Evolutionary conservation across 2,888 invertebrate genomes (phyloP).

Genomic region (Tetropium fuscum): DNA sequence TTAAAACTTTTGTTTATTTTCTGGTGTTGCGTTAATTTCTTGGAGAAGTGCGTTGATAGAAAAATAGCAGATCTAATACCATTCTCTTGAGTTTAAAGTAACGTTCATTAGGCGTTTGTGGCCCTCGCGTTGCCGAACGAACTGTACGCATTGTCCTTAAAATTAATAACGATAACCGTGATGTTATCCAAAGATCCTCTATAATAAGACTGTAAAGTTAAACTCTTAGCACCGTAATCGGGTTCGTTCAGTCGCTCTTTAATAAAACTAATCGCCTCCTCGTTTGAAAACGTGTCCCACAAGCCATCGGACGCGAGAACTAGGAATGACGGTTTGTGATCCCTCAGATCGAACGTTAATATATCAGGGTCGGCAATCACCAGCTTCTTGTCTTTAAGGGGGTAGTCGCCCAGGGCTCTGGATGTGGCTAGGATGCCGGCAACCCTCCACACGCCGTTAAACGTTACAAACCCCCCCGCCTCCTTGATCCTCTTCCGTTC

Average conservation of each 20-base stretch:
- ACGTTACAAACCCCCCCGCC: conserved; percentile 95
- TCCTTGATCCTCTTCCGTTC: conserved; percentile 93
- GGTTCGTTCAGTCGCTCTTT: conserved; percentile 87
- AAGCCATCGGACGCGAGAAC: conserved; percentile 95
- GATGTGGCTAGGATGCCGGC: conserved; percentile 96
- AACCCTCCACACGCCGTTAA: conserved; percentile 96
- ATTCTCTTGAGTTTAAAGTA: neutral
- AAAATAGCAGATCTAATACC: conserved; percentile 19
- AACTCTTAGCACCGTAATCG: conserved; percentile 91
- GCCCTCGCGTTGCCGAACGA: conserved; percentile 33
- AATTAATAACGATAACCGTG: conserved; percentile 91
- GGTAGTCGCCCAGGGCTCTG: conserved; percentile 94
- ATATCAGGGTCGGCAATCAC: conserved; percentile 97
- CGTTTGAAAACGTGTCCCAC: conserved; percentile 96
- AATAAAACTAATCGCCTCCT: conserved; percentile 92
- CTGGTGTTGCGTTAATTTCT: no score
- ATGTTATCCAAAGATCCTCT: conserved; percentile 96
- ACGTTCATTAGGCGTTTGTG: neutral
- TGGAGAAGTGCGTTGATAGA: conserved; percentile 22
- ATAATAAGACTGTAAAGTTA: conserved; percentile 91
- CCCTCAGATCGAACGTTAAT: conserved; percentile 87
- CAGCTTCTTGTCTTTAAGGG: conserved; percentile 92
- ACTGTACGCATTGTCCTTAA: conserved; percentile 69
- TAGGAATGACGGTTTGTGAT: conserved; percentile 89
- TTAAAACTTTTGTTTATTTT: no score